A percentile compares a stretch with the other conserved stretches of the same genome.
Conservation (phyloP, 2,113 vertebrate genomes). For the Clarias macrocephalus region DNA sequence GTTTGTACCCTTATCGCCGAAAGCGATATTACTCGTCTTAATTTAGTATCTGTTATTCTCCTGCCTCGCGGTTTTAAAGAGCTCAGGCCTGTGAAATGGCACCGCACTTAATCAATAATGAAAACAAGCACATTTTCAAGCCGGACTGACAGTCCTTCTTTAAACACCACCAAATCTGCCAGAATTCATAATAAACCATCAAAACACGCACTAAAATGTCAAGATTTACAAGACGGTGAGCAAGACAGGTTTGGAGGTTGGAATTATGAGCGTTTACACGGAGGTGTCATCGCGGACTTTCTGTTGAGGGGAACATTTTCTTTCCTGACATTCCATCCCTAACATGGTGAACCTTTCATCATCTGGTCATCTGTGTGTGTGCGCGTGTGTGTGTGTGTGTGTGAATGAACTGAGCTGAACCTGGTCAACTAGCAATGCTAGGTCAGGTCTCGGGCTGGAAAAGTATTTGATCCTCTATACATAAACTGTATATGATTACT, state of each 20-base stretch:
- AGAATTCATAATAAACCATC: slow-evolving; percentile 55
- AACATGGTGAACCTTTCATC: slow-evolving; percentile 61
- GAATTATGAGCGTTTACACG: slow-evolving; percentile 62
- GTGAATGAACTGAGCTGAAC: not conserved
- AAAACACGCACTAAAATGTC: slow-evolving; percentile 48
- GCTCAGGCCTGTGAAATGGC: not conserved
- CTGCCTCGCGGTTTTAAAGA: not conserved
- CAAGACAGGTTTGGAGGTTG: slow-evolving; percentile 39
- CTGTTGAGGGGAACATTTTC: not conserved
- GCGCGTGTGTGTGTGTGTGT: not conserved
- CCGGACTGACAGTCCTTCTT: slow-evolving; percentile 44
- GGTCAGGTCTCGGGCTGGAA: not conserved
- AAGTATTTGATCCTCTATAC: not conserved
- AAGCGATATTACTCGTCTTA: slow-evolving; percentile 8
- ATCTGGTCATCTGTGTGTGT: not conserved
- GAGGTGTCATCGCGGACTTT: slow-evolving; percentile 38
- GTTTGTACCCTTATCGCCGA: slow-evolving; percentile 36
- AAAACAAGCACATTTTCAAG: slow-evolving; percentile 37
- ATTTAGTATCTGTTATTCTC: slow-evolving; percentile 10
- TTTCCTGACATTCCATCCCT: slow-evolving; percentile 53
- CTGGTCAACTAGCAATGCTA: not conserved
- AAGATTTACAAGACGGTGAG: slow-evolving; percentile 35
- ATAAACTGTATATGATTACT: slow-evolving; percentile 37
- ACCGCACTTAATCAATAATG: not conserved
- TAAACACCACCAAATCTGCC: slow-evolving; percentile 53